Percentiles rank a stretch among this genome's conserved stretches.
Conservation (phyloP, 2,888 invertebrate genomes). For the Notodonta dromedarius region DNA sequence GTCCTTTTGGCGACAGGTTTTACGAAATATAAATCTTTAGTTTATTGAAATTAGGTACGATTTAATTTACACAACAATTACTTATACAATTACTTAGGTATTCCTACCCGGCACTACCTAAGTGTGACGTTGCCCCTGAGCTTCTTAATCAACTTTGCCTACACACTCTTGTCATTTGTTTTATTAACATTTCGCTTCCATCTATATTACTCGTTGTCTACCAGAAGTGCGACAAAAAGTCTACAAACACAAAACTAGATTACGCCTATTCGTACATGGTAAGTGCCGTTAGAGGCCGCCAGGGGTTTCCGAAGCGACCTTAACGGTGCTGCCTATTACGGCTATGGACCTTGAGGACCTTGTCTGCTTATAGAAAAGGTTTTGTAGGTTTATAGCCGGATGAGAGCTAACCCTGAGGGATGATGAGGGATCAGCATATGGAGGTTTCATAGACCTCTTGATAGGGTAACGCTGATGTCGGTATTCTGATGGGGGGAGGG, state of each 20-base stretch:
- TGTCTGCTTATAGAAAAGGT: neutral
- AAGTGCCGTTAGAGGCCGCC: constrained; percentile 46
- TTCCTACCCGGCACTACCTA: too few relatives aligned
- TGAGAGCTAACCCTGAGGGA: too few relatives aligned
- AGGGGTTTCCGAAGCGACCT: constrained; percentile 49
- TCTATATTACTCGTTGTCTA: too few relatives aligned
- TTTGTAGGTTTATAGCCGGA: neutral
- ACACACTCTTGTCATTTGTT: neutral
- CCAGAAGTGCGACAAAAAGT: neutral
- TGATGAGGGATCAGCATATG: too few relatives aligned
- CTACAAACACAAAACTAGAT: neutral
- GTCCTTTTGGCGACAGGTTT: constrained; percentile 11
- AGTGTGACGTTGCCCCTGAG: too few relatives aligned
- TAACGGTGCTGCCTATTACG: constrained; percentile 42
- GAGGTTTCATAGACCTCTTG: too few relatives aligned
- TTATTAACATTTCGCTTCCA: neutral
- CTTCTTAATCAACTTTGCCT: too few relatives aligned
- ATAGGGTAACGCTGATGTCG: too few relatives aligned
- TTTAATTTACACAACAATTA: constrained; percentile 4
- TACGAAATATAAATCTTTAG: neutral
- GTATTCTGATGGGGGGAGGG: too few relatives aligned
- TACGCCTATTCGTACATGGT: neutral
- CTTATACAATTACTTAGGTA: constrained; percentile 1
- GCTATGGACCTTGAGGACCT: constrained; percentile 35
- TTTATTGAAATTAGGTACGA: neutral